Evolutionary conservation across 92 coral and sea anemone genomes (phyloP), one percentile per base, ranked within the genome.

Genomic region (Epizoanthus stellaris): DNA sequence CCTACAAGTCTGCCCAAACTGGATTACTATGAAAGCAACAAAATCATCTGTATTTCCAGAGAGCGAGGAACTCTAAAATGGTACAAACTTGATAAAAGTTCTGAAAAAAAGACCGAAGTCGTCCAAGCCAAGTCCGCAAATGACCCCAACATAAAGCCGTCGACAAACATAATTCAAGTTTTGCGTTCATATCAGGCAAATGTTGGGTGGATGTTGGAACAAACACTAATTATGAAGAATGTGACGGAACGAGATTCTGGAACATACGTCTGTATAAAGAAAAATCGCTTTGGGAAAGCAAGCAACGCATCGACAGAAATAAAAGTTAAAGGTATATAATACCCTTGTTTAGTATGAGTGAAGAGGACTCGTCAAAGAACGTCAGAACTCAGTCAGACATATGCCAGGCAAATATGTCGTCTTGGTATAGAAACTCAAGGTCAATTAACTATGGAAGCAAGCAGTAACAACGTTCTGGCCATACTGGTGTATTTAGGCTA

Each of bases 231-330:
- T 10, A 83, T 94, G 64, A 38, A 8, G 1, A 11, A 82, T 61
- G 91, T 90, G 6, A 81, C 80, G 5, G 67, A 30, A 39, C 73
- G 84, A 21, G 98, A 94, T 68, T 83, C 89, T 42, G 98, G 95
- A 75, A 63, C 38, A 16, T 94, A 94, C 17, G 85, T 90, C 75
- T 94, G 98, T 39, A 73, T 64, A n/a, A 94, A 94, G 82, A 90
- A 65, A 15, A 94, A 90, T 84, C 21, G 58, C 0, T 19, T 57
- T 57, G 70, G 87, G 17, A 88, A 66, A n/a, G 74, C 90, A 38
- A 85, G 67, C 3, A 80, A 90, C 39, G 39, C 39, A 1, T 85
- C 95, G 8, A 61, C 92, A 15, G 63, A 65, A 49, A 73, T 94
- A 30, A 66, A 60, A 21, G 91, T 94, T 4, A 87, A 85, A 90